Percentiles rank a stretch among this genome's conserved stretches.
Conservation (phyloP, 2,888 invertebrate genomes). For the Cosmorhoe ocellata region DNA sequence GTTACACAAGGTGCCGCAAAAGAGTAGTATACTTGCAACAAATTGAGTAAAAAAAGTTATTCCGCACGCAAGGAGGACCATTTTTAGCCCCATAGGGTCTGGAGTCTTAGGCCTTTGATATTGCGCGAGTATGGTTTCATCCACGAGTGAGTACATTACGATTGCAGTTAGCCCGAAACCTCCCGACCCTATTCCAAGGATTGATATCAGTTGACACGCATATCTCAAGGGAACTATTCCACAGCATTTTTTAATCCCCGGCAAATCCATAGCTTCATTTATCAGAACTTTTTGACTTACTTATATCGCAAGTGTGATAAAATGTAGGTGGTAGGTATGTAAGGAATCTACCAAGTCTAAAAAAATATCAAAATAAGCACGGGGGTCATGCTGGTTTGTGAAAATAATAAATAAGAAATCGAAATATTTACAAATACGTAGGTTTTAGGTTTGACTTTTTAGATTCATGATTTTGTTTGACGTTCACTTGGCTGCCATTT, state of each 20-base stretch:
- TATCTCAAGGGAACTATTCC: constrained; percentile 43
- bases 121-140: constrained; percentile 36
- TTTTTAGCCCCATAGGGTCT: constrained; percentile 43
- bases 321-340: too few relatives aligned
- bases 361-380: too few relatives aligned
- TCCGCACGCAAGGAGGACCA: constrained; percentile 36
- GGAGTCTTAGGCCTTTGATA: constrained; percentile 19
- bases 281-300: too few relatives aligned
- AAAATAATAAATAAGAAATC: too few relatives aligned
- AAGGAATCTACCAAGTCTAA: too few relatives aligned
- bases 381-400: too few relatives aligned
- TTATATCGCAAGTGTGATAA: too few relatives aligned
- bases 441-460: too few relatives aligned
- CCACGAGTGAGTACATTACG: constrained; percentile 46
- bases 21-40: constrained; percentile 37
- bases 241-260: constrained; percentile 43
- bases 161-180: constrained; percentile 41
- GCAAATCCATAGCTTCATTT: constrained; percentile 39
- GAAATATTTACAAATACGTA: too few relatives aligned
- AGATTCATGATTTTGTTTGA: too few relatives aligned
- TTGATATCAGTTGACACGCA: constrained; percentile 47
- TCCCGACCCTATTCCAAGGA: constrained; percentile 45
- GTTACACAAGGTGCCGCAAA: constrained; percentile 35
- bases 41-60: constrained; percentile 41
- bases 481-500: too few relatives aligned